phyloP scores from a whole-genome alignment of 92 coral and sea anemone species.

The Porites evermanni region DNA sequence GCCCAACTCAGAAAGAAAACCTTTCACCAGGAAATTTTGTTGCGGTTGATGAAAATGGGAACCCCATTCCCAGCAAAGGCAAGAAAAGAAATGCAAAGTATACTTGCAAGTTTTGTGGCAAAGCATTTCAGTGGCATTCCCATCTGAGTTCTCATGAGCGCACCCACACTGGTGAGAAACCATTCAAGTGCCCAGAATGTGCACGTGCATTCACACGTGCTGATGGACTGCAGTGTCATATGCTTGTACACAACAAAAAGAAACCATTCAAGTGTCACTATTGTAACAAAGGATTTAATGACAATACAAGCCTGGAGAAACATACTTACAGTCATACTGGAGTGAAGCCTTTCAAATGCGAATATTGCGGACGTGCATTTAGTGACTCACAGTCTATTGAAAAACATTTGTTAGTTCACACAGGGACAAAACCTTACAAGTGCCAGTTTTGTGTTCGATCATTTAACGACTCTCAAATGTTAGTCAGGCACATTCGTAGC shows the following conservation, averaged over 20 bases:
- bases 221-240: conserved; percentile 97
- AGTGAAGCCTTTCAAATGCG: conserved; percentile 93
- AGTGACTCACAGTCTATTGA: conserved; percentile 94
- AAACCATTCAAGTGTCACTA: conserved; percentile 80
- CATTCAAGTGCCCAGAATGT: conserved; percentile 89
- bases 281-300: conserved; percentile 85
- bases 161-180: conserved; percentile 93
- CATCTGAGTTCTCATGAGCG: conserved; percentile 94
- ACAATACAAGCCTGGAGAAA: conserved; percentile 84
- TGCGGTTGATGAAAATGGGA: conserved; percentile 35
- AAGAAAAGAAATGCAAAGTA: conserved; percentile 70
- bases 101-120: conserved; percentile 84
- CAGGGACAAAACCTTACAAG: conserved; percentile 83
- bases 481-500: conserved; percentile 93
- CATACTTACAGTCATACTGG: conserved; percentile 93
- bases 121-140: conserved; percentile 96
- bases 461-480: conserved; percentile 89
- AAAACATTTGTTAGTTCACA: conserved; percentile 84
- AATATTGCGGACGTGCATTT: conserved; percentile 89
- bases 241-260: conserved; percentile 90
- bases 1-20: conserved; percentile 63
- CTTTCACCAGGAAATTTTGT: conserved; percentile 53
- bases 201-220: conserved; percentile 92
- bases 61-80: conserved; percentile 49
- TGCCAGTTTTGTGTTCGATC: conserved; percentile 95